These are phyloP conservation scores for Campoletis raptor DNA, from an alignment of 2,888 invertebrate species.

Conservation along the genomic window DNA sequence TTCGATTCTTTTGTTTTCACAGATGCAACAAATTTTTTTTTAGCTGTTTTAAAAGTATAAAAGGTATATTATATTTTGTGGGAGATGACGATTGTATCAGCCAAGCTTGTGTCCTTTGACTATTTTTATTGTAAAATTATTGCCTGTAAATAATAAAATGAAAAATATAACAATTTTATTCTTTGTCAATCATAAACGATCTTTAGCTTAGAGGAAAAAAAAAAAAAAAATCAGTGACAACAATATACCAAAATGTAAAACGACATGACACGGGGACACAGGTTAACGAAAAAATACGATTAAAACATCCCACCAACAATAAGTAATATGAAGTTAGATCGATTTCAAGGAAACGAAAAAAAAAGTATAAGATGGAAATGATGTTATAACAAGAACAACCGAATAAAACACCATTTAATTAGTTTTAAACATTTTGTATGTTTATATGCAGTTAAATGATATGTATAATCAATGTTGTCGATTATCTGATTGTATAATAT, in stretches of 20 bases:
- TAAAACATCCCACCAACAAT: conserved; percentile 55
- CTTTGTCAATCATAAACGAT: conserved; percentile 12
- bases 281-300: conserved; percentile 49
- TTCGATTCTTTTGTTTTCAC: conserved; percentile 14
- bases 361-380: conserved; percentile 33
- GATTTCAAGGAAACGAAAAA: conserved; percentile 15
- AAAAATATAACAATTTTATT: conserved; percentile 33
- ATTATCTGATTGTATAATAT: conserved; percentile 75
- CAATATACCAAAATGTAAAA: conserved; percentile 22
- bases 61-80: conserved; percentile 16
- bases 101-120: conserved; percentile 32
- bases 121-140: conserved; percentile 42
- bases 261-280: conserved; percentile 50
- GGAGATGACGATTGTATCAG: not conserved
- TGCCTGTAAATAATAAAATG: conserved; percentile 52
- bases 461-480: conserved; percentile 76
- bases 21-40: not conserved
- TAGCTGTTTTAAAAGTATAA: not conserved
- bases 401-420: conserved; percentile 71
- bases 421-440: conserved; percentile 81
- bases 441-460: conserved; percentile 83
- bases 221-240: conserved; percentile 15
- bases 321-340: conserved; percentile 55
- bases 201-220: conserved; percentile 36
- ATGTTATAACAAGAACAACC: conserved; percentile 56